Base-by-base conservation (phyloP, 1,140 invertebrate species). In the Alviniconcha marisindica region DNA sequence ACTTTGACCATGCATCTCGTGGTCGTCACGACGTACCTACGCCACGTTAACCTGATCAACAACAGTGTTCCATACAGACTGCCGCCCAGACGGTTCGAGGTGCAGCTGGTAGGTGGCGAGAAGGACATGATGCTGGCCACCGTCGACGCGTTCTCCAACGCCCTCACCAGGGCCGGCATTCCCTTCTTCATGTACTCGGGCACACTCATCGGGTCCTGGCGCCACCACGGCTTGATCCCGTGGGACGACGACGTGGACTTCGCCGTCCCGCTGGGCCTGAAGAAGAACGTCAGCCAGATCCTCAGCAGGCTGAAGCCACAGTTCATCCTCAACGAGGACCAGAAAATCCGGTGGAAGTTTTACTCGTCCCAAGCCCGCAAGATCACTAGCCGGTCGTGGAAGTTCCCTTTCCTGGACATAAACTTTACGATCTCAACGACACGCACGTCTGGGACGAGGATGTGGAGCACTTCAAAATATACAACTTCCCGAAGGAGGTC, bases 171-270 rank as follows among this genome's bases (percentile, higher is more conserved):
- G 44, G 44, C 44, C 44, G 44, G 44, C 44, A 48, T 48, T 18
- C 44, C 44, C 7, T 48, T 48, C 44, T 48, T 48, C 44, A 48
- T 48, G 44, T 48, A 48, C 44, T 5, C 7, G 7, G 44, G 44
- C 44, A 48, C 44, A 10, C 44, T 48, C 21, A 66, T 88, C 15
- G 87, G 87, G 15, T 84, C 86, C 40, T 88, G 78, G 78, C 63
- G 87, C 7, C 87, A 88, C 33, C 87, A 88, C 78, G 86, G 81
- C 38, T 82, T 87, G 42, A 83, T 88, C 14, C 87, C 87, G 5
- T 88, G 87, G 87, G 87, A 88, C 73, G 87, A 88, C 54, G 87
- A 88, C 56, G 80, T 86, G n/a, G 87, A 88, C 44, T 56, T 88
- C 31, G 69, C 83, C 7, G 51, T 88, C 36, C 81, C 81, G 28